Evolutionary conservation across 2,888 invertebrate species (phyloP).

Genomic region (Allophyes oxyacanthae): DNA sequence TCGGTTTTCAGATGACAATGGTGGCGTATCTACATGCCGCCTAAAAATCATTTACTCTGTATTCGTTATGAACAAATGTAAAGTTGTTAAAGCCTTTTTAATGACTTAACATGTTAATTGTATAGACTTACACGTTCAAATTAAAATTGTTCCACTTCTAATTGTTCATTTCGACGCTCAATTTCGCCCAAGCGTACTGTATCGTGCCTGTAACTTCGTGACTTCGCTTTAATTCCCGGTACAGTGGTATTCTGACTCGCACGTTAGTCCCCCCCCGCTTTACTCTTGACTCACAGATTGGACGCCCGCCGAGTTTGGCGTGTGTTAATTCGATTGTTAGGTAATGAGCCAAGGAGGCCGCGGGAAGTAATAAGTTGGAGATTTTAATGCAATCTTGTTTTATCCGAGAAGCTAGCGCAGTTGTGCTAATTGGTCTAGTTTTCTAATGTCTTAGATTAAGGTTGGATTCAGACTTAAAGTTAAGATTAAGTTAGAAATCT

Average conservation of each 20-base stretch:
- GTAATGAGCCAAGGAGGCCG: constrained; percentile 52
- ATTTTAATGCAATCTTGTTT: constrained; percentile 53
- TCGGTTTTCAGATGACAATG: too few relatives aligned
- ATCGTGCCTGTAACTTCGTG: constrained; percentile 23
- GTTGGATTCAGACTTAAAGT: constrained; percentile 4
- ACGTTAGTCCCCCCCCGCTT: constrained; percentile 28
- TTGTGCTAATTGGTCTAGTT: constrained; percentile 29
- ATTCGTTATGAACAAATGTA: too few relatives aligned
- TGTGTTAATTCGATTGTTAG: constrained; percentile 58
- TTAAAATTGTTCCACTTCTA: constrained; percentile 45
- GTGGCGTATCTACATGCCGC: too few relatives aligned
- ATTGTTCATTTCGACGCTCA: constrained; percentile 47
- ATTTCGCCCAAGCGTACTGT: constrained; percentile 41
- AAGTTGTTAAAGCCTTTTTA: background rate
- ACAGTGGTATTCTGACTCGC: constrained; percentile 35
- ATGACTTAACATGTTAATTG: constrained; percentile 21
- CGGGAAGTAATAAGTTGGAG: constrained; percentile 48
- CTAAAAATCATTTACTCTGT: too few relatives aligned
- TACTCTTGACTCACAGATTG: constrained; percentile 40
- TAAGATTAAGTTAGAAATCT: constrained; percentile 3
- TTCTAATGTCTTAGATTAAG: constrained; percentile 32
- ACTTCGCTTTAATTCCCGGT: constrained; percentile 40
- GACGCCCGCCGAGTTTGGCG: constrained; percentile 37
- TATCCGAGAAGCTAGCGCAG: constrained; percentile 21
- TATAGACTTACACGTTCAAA: constrained; percentile 32